A percentile compares a stretch with the other conserved stretches of the same genome.
These are phyloP conservation scores for Buathra laborator DNA, from an alignment of 2,888 invertebrate species.

Conservation along the genomic window DNA sequence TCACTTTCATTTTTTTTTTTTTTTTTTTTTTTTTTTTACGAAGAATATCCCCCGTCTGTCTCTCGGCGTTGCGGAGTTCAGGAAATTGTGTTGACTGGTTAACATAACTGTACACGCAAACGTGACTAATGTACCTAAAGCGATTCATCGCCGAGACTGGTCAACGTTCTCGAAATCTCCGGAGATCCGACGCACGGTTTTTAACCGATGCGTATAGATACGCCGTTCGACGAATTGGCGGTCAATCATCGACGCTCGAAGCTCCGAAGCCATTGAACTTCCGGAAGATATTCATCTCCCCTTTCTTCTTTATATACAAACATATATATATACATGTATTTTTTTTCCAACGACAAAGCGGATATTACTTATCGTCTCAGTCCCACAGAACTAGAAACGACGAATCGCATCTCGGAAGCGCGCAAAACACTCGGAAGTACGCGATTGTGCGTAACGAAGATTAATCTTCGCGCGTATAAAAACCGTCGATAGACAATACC, in stretches of 20 bases:
- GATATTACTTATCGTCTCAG: neutral
- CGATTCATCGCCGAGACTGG: slow-evolving; percentile 50
- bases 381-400: neutral
- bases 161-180: slow-evolving; percentile 64
- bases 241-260: slow-evolving; percentile 28
- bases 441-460: too few species aligned
- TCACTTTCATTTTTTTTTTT: slow-evolving; percentile 58
- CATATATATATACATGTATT: too few species aligned
- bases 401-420: neutral
- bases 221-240: slow-evolving; percentile 39
- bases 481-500: neutral
- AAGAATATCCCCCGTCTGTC: slow-evolving; percentile 22
- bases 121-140: slow-evolving; percentile 65
- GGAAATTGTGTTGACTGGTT: slow-evolving; percentile 57
- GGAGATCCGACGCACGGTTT: slow-evolving; percentile 50
- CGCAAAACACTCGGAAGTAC: slow-evolving; percentile 6
- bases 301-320: neutral
- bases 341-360: neutral
- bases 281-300: neutral
- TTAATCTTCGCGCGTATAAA: neutral
- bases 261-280: slow-evolving; percentile 36
- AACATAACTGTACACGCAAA: slow-evolving; percentile 61
- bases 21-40: slow-evolving; percentile 3
- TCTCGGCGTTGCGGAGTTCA: slow-evolving; percentile 23
- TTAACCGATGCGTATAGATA: slow-evolving; percentile 28